These are phyloP conservation scores for Poliocrania exsul DNA, from an alignment of 2,797 vertebrate species.

Conservation along the genomic window DNA sequence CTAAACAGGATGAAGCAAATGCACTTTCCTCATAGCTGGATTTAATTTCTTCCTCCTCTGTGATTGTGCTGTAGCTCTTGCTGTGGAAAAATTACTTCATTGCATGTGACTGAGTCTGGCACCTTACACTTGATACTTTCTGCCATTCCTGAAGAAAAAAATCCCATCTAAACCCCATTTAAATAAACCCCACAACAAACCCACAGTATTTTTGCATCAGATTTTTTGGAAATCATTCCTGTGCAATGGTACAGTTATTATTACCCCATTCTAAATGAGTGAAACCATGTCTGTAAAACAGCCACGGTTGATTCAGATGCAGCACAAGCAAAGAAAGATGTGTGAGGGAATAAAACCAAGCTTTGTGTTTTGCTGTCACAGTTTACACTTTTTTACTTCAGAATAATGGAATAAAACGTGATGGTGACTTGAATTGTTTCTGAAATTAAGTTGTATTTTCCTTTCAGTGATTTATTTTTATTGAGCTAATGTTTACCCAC, in stretches of 20 bases:
- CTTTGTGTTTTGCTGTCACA: neutral
- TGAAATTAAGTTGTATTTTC: neutral
- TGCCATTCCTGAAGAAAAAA: neutral
- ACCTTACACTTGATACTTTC: neutral
- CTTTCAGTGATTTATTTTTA: neutral
- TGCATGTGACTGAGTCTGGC: slow-evolving; percentile 6
- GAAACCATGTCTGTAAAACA: neutral
- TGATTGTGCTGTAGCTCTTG: neutral
- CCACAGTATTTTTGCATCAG: neutral
- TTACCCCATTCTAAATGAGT: neutral
- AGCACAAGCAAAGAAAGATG: neutral
- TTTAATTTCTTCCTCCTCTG: neutral
- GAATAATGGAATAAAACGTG: neutral
- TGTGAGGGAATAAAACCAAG: neutral
- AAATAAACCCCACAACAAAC: neutral
- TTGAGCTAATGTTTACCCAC: neutral
- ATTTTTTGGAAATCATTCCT: neutral
- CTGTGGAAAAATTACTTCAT: slow-evolving; percentile 39
- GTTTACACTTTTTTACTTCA: neutral
- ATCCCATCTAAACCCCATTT: neutral
- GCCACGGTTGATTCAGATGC: neutral
- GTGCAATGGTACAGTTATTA: neutral
- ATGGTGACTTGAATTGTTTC: neutral
- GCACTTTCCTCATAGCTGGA: neutral
- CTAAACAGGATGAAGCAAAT: neutral